Base-by-base conservation (phyloP, 2,888 invertebrate genomes). In the Hipparchia sbordonii region DNA sequence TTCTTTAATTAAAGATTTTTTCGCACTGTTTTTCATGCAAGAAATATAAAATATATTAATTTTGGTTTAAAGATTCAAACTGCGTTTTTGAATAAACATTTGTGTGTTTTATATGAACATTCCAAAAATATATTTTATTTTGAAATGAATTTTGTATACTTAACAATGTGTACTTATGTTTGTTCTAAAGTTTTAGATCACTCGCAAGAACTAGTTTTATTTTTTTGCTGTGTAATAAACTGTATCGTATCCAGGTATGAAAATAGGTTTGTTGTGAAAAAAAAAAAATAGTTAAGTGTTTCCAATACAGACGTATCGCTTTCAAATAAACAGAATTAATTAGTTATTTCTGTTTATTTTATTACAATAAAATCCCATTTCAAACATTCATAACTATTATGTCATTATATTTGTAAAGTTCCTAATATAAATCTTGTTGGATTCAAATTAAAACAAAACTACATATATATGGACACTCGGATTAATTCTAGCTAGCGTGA, bases 71-170 rank as follows among this genome's bases (percentile, higher is more conserved):
- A 52, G 13, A 61, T 63, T 68, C 13, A 71, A 75, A 71, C 75
- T 75, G 68, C 73, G 70, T 65, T 66, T 46, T 74, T 72, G 72
- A 65, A 60, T n/a, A 51, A 68, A 33, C 48, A 51, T 61, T 39
- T 48, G 52, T 13, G 13, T 45, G 13, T 45, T 23, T 70, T 75
- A 48, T 68, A 70, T 73, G 73, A 65, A 73, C n/a, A 52, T 75
- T 71, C 71, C 66, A 71, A 65, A 73, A 66, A 67, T 52, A 33
- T 56, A 54, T 65, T 48, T 67, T 67, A 57, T 51, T 56, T 39
- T 13, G 6, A 57, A 46, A 46, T 48, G 1, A 46, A 45, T 56
- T 13, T 23, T 33, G 6, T 12, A 56, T 2, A 62, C 62, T 62
- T 48, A 9, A 13, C 23, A 62, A 46, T 46, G 48, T 60, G 62